phyloP scores from a whole-genome alignment of 1,140 invertebrate genomes.

The Sminthurides bifidus region DNA sequence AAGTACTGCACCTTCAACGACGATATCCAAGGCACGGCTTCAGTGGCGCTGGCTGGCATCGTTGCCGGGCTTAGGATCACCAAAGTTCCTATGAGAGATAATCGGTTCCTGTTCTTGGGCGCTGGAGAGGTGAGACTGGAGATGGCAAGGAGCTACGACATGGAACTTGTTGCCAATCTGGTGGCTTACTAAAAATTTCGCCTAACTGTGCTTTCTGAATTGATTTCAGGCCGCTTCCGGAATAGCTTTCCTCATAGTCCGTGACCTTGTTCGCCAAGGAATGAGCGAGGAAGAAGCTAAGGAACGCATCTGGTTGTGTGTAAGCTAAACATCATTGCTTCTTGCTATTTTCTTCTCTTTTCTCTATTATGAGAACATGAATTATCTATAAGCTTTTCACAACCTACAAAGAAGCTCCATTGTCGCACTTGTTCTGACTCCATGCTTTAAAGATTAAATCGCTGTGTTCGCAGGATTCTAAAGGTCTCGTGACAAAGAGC shows the following conservation, averaged over 20 bases:
- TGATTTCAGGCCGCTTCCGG: constrained; percentile 62
- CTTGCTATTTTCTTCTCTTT: background rate
- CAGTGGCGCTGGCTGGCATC: constrained; percentile 81
- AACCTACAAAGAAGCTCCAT: no score
- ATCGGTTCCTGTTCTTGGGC: constrained; percentile 81
- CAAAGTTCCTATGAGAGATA: constrained; percentile 59
- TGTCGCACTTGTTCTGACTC: no score
- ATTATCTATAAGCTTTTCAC: no score
- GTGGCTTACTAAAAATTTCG: background rate
- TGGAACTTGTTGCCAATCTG: background rate
- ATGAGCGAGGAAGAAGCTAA: constrained; percentile 53
- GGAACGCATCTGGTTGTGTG: constrained; percentile 21
- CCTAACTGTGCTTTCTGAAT: no score
- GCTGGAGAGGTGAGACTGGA: constrained; percentile 60
- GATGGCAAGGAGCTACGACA: background rate
- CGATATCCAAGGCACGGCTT: constrained; percentile 69
- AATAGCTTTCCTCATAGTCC: constrained; percentile 72
- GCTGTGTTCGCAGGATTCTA: constrained; percentile 69
- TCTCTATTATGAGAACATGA: no score
- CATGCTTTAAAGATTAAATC: no score
- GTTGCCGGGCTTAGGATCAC: constrained; percentile 70
- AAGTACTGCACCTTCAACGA: constrained; percentile 94
- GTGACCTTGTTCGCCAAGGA: constrained; percentile 76
- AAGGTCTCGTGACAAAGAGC: constrained; percentile 67
- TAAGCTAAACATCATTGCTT: constrained; percentile 6